A percentile compares a stretch with the other conserved stretches of the same genome.
phyloP scores from a whole-genome alignment of 2,113 vertebrate genomes.

The Chiloscyllium plagiosum region DNA sequence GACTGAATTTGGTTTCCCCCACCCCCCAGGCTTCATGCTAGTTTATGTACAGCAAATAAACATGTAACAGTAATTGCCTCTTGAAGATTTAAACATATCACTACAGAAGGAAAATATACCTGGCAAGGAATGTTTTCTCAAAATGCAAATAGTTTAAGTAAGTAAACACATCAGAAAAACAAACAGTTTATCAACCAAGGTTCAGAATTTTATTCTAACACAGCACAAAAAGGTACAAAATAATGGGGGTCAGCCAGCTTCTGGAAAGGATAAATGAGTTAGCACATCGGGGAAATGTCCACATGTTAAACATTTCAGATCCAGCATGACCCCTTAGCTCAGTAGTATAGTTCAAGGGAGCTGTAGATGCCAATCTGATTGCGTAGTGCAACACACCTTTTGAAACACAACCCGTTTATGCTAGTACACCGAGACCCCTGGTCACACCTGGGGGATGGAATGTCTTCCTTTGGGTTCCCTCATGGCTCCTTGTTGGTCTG shows the following conservation, averaged over 20 bases:
- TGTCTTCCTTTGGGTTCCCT: background rate
- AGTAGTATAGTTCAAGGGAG: background rate
- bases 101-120: background rate
- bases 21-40: background rate
- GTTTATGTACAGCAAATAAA: background rate
- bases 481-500: background rate
- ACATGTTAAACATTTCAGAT: background rate
- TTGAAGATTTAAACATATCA: background rate
- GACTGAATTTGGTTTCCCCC: background rate
- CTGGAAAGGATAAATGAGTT: too few species aligned
- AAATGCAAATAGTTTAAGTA: constrained; percentile 13
- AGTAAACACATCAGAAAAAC: background rate
- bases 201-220: background rate
- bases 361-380: background rate
- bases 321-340: too few species aligned
- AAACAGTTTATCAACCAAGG: background rate
- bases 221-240: background rate
- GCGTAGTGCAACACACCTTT: background rate
- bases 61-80: background rate
- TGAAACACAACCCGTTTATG: background rate
- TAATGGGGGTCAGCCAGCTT: background rate
- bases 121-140: background rate
- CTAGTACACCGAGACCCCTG: background rate
- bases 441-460: background rate
- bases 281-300: background rate